These are phyloP conservation scores for Plectrocnemia conspersa DNA, from an alignment of 1,140 invertebrate species.

Conservation along the genomic window DNA sequence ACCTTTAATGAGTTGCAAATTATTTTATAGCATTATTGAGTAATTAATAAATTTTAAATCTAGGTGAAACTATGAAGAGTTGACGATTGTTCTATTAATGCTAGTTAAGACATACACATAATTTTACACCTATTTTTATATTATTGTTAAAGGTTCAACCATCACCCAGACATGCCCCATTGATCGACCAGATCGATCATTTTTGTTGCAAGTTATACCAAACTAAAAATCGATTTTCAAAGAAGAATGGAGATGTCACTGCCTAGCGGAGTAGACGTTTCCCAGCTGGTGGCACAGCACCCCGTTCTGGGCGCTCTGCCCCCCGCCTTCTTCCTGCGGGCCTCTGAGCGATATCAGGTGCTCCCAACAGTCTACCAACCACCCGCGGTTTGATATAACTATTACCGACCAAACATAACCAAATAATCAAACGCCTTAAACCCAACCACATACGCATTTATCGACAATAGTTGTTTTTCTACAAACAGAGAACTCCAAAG, in stretches of 20 bases:
- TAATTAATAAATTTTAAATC: neutral
- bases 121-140: neutral
- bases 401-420: neutral
- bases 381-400: slow-evolving; percentile 27
- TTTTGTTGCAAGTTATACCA: no score
- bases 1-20: neutral
- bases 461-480: slow-evolving; percentile 15
- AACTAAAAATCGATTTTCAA: neutral
- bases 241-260: slow-evolving; percentile 61
- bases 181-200: no score
- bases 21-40: neutral
- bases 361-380: slow-evolving; percentile 30
- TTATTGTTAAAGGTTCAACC: neutral
- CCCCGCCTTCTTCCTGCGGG: slow-evolving; percentile 76
- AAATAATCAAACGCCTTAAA: neutral
- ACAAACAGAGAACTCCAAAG: slow-evolving; percentile 81
- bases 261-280: slow-evolving; percentile 74
- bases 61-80: neutral
- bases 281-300: slow-evolving; percentile 75
- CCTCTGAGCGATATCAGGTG: slow-evolving; percentile 85
- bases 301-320: slow-evolving; percentile 74
- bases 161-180: no score
- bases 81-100: neutral
- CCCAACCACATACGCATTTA: neutral
- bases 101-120: neutral